Evolutionary conservation across 2,797 vertebrate species (phyloP), one percentile per base, ranked within the genome.

Genomic region (Clarias fuscus): DNA sequence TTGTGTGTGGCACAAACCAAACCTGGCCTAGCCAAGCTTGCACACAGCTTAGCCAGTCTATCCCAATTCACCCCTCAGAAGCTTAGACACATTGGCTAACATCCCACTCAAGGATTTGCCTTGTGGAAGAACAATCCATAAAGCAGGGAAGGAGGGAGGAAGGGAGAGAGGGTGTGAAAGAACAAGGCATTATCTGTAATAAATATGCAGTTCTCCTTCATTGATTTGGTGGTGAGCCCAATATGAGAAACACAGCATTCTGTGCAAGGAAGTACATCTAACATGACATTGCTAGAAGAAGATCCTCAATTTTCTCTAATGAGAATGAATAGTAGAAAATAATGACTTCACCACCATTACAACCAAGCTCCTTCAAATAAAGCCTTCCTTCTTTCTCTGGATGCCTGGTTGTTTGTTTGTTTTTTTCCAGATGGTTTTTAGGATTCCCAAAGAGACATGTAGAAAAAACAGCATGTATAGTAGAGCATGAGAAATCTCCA

Each of bases 101-200:
- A 88, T 95, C 95, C 95, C 95, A 95, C 93, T 90, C 89, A 89
- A 94, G 95, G 95, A 95, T 96, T 96, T 94, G 91, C 91, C 94
- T 92, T 89, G 68, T 91, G 91, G 92, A 93, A 91, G 90, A 93
- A 92, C 93, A 93, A 92, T 87, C 78, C 85, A 61, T 72, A 86
- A 80, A 30, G 22, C 78, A 64, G 33, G 20, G 22, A 79, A 59
- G 24, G 40, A 30, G 15, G 8, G 37, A 68, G n/a, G n/a, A 67
- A 20, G 30, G 61, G 24, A 68, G 61, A 56, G 56, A 77, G 61
- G 53, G 40, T 73, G 77, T 56, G 80, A 92, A 92, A 92, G 90
- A 89, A 85, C 37, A 85, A 91, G 92, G 92, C 92, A 93, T 95
- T 93, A 95, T 93, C 93, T 94, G 94, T 95, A 94, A 95, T 95